Conservation (phyloP, 2,113 vertebrate genomes). For the Coptodon bakossiorum region DNA sequence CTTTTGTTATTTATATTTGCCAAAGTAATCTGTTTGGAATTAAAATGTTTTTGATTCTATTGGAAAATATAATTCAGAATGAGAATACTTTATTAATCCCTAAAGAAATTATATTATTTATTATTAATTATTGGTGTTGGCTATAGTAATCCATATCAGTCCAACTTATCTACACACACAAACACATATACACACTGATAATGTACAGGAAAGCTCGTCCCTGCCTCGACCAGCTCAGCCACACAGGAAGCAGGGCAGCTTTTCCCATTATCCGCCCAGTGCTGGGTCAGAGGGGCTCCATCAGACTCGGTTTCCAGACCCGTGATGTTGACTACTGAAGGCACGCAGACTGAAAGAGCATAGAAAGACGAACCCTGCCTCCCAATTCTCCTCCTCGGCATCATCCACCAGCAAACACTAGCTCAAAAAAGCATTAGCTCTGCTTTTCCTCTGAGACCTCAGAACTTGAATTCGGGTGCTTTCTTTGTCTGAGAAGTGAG, state of each 20-base stretch:
- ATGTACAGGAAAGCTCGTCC: background rate
- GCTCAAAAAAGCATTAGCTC: constrained; percentile 51
- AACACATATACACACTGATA: background rate
- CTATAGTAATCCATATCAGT: constrained; percentile 12
- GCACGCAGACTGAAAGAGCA: constrained; percentile 38
- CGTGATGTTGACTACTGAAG: constrained; percentile 50
- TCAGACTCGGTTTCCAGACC: background rate
- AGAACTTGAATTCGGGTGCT: constrained; percentile 58
- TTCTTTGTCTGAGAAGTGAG: constrained; percentile 26
- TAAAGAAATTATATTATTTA: background rate
- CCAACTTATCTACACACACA: background rate
- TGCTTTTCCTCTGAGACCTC: constrained; percentile 60
- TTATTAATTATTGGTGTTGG: background rate
- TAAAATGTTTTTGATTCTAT: background rate
- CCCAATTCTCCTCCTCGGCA: constrained; percentile 36
- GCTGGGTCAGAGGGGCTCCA: background rate
- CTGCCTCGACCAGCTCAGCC: constrained; percentile 27
- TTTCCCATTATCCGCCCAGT: background rate
- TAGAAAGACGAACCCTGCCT: constrained; percentile 30
- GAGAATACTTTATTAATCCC: background rate
- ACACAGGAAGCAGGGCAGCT: constrained; percentile 11
- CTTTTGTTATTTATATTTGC: background rate
- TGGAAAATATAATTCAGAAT: background rate
- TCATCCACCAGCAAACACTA: constrained; percentile 61
- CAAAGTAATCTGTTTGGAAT: background rate